Evolutionary conservation across 2,888 invertebrate species (phyloP), one percentile per base, ranked within the genome.

Genomic region (Galerucella nymphaeae): DNA sequence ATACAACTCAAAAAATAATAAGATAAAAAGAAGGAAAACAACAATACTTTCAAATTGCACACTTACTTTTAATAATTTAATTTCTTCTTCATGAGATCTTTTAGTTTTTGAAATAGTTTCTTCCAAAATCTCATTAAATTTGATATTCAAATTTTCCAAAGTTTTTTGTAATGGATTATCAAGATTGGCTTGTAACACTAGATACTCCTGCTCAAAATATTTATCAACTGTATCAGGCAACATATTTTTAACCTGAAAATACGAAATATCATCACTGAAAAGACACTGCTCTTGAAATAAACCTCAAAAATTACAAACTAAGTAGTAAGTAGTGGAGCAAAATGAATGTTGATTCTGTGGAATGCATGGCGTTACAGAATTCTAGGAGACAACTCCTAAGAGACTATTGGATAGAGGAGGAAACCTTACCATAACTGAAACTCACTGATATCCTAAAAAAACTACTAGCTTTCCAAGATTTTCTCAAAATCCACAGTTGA

Each of bases 61-160:
- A 65, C 59, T 75, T 76, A 83, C 84, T 80, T 84, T 80, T 68
- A 84, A 78, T 65, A 77, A 74, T 66, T 76, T 77, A 23, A 84
- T 73, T 76, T 83, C 83, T 14, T 75, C 70, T 50, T 82, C 78
- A 53, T 80, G 78, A 38, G 71, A 65, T 55, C 71, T 77, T 69
- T 78, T 78, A 66, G 75, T 76, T 64, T 80, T 76, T 16, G 69
- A 64, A 20, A 80, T 48, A 42, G 78, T 80, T 38, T 77, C 71
- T 62, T 80, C 74, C 6, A 84, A 67, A 61, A 80, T 79, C 13
- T 78, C 70, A 62, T 79, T 78, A 68, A 85, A 79, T 30, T 78
- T 79, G 16, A 70, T 70, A 50, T 82, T 83, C 9, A 84, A 70
- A n/a, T 81, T 79, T 59, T 77, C 75, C 38, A 83, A 76, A 13